Base-by-base conservation (phyloP, 2,888 invertebrate species). In the Lepidocyrtoides sp. region DNA sequence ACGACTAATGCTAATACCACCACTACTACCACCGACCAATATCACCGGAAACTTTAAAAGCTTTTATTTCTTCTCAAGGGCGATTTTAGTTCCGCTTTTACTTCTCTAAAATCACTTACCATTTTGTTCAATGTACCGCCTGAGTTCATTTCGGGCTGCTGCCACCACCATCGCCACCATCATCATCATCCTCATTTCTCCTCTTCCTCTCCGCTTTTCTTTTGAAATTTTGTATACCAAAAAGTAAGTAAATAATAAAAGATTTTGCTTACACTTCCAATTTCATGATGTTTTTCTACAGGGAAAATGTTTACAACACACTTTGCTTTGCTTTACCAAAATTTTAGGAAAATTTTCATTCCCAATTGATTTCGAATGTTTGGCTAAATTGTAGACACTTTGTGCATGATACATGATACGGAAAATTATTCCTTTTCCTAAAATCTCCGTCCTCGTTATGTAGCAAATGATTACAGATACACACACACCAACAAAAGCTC, bases 1-100 rank as follows among this genome's bases (percentile, higher is more conserved):
- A n/a, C n/a, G 51, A 51, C 51, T 51, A 51, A 51, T 51, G 51
- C 14, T 51, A 51, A 51, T 51, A 51, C 51, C 51, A n/a, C n/a
- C n/a, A n/a, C n/a, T n/a, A n/a, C n/a, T n/a, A n/a, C n/a, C n/a
- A n/a, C n/a, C n/a, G n/a, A 51, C 51, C 51, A 12, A 51, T 8
- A 36, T 8, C 51, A 51, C 51, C 51, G 51, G 51, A 51, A 51
- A n/a, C 51, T 8, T 5, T 10, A 51, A 51, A 12, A 12, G 51
- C 4, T 8, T 14, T 51, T 51, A 2, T 14, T 51, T 51, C 51
- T 12, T 8, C 51, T 51, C 51, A 51, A 51, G 51, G 51, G 51
- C 51, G 51, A 51, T 17, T 57, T 57, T 57, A 57, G 7, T 57
- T 57, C 57, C 57, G 17, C 57, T 20, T 57, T 57, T 20, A 3